These are phyloP conservation scores for Periphyllus acericola DNA, from an alignment of 2,888 invertebrate genomes.

Conservation along the genomic window DNA sequence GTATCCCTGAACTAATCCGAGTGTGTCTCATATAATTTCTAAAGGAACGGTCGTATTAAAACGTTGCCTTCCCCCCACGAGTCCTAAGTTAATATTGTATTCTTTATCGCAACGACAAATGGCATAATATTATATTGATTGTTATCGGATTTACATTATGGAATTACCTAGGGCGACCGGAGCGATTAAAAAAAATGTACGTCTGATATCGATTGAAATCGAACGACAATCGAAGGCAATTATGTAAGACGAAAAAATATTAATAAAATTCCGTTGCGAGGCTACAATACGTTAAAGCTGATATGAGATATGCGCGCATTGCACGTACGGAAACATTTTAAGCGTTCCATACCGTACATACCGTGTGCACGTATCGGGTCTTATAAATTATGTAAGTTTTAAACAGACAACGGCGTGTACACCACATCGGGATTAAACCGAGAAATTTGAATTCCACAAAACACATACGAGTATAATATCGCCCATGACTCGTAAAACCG, in stretches of 20 bases:
- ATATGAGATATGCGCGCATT: neutral
- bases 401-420: too few species aligned
- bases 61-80: neutral
- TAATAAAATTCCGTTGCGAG: neutral
- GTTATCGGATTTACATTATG: neutral
- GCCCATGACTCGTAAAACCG: too few species aligned
- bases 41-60: neutral
- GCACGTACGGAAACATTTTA: neutral
- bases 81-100: neutral
- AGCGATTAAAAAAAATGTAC: neutral
- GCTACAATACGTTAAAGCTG: neutral
- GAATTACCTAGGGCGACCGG: neutral
- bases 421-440: too few species aligned
- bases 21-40: neutral
- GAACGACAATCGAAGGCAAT: neutral
- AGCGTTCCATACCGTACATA: too few species aligned
- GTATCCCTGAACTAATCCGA: neutral
- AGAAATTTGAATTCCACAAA: too few species aligned
- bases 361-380: neutral
- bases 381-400: neutral
- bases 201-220: neutral
- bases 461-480: too few species aligned
- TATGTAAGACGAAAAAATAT: too few species aligned
- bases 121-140: neutral
- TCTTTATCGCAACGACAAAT: neutral